Evolutionary conservation across 2,888 invertebrate species (phyloP).

Genomic region (Melolontha melolontha): DNA sequence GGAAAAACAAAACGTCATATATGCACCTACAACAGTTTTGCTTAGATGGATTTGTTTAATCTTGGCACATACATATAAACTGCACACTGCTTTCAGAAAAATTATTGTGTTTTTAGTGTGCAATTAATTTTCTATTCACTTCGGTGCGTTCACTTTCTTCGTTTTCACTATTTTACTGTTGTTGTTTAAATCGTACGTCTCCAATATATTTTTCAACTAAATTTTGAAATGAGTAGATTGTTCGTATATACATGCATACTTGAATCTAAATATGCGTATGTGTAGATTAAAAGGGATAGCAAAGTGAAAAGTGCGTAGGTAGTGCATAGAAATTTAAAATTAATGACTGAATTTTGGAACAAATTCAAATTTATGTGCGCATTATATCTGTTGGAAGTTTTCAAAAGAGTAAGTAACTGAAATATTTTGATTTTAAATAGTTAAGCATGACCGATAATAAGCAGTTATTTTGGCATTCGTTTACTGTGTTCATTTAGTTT

Average conservation of each 20-base stretch:
- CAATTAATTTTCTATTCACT: constrained; percentile 1
- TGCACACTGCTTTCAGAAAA: constrained; percentile 25
- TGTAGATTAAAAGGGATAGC: constrained; percentile 16
- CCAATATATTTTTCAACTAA: too few relatives aligned
- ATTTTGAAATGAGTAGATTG: constrained; percentile 7
- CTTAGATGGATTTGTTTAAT: constrained; percentile 8
- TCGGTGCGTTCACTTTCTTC: constrained; percentile 28
- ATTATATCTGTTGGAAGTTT: constrained; percentile 7
- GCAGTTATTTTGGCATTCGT: too few relatives aligned
- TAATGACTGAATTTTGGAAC: constrained; percentile 18
- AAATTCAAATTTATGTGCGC: constrained; percentile 29
- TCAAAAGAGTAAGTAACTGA: constrained; percentile 20
- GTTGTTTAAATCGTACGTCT: background rate
- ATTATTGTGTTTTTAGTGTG: constrained; percentile 13
- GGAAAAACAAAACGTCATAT: too few relatives aligned
- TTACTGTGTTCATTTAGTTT: too few relatives aligned
- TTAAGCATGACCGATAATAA: background rate
- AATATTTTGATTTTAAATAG: background rate
- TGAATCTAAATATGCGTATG: too few relatives aligned
- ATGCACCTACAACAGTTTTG: background rate
- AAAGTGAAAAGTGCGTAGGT: constrained; percentile 25
- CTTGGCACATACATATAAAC: background rate
- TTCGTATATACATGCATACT: background rate
- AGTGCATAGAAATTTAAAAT: constrained; percentile 5
- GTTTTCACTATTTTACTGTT: background rate